Base-by-base conservation (phyloP, 30 jellyfish, hydroid and myxozoan species). In the Hydractinia echinata region DNA sequence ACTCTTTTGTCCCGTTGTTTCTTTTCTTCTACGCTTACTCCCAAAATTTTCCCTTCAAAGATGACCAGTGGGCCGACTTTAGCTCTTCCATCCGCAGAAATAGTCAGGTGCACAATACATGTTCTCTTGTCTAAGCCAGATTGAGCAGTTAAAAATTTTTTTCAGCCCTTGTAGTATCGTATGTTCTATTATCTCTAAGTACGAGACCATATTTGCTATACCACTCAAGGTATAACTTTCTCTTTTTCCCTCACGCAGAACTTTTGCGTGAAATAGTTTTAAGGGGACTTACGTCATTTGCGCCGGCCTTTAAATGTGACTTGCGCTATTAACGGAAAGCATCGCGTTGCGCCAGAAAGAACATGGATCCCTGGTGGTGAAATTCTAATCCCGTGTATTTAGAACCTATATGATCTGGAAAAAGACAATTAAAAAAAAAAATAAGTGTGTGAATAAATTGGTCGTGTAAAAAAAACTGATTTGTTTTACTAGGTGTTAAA, bases 161-260 rank as follows among this genome's bases (percentile, higher is more conserved):
- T 16, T 58, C 69, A 11, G 69, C 69, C 16, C 69, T 16, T 13
- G 69, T 11, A 16, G 1, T 58, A 58, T 58, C 69, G 18, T 58
- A 58, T 11, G 69, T 58, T 58, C 18, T 58, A 58, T 58, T 64
- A 51, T 64, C 74, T 7, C 39, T 6, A 44, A 64, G 19, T 16
- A 64, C 39, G 39, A 64, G 74, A n/a, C 74, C 74, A 64, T 64
- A 51, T 64, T 64, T n/a, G 8, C 74, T n/a, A 64, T 44, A 64
- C 4, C 74, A 64, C 74, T 7, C 18, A 64, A 6, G 19, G 19
- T 51, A 3, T 64, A 64, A 51, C 39, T 64, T 51, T 13, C 74
- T 51, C 74, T 44, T 64, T 64, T 64, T 64, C 16, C 39, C 74
- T 64, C 74, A 7, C 74, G 74, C 74, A 64, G 4, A 64, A 64